Percentiles rank a stretch among this genome's conserved stretches.
Conservation (phyloP, 2,797 vertebrate genomes). For the Cuniculus paca region DNA sequence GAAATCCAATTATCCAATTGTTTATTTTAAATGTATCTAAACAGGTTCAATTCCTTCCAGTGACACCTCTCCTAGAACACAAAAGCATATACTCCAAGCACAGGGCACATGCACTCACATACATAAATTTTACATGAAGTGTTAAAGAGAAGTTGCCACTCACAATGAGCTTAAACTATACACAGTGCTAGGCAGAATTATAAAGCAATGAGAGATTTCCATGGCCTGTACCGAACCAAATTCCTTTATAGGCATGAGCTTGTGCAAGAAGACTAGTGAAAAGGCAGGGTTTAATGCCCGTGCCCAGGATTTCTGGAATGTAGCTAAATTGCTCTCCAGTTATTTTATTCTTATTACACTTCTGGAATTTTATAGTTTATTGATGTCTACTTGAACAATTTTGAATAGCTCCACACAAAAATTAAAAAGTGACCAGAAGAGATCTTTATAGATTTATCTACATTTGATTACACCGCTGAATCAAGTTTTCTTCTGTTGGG, state of each 20-base stretch:
- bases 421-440: background rate
- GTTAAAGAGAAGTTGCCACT: background rate
- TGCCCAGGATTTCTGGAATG: background rate
- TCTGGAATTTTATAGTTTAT: background rate
- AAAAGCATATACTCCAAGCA: background rate
- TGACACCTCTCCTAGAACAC: background rate
- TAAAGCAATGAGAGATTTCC: background rate
- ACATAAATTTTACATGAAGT: background rate
- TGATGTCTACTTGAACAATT: background rate
- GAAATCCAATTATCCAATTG: background rate
- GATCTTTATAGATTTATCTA: background rate
- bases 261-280: background rate
- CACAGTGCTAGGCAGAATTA: background rate
- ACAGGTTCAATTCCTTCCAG: background rate
- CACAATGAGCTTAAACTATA: background rate
- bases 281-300: background rate
- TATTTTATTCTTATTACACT: background rate
- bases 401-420: conserved; percentile 5
- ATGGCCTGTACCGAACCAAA: background rate
- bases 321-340: conserved; percentile 11
- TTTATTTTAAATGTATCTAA: background rate
- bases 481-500: background rate
- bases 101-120: background rate
- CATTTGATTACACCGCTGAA: background rate
- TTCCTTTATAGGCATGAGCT: background rate